phyloP scores from a whole-genome alignment of 2,113 vertebrate genomes.

The Chauna torquata region DNA sequence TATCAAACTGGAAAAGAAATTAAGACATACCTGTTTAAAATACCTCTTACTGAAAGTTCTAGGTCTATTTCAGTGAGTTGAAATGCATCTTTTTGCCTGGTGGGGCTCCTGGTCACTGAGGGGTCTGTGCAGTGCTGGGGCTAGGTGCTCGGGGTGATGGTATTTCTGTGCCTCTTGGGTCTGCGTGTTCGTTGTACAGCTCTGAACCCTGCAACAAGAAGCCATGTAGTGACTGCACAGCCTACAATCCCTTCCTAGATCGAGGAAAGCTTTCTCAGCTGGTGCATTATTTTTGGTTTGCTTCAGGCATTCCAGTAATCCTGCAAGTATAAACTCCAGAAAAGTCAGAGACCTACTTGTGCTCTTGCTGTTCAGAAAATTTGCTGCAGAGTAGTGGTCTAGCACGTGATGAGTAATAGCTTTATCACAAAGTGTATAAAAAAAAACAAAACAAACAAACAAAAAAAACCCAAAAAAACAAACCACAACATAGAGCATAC shows the following conservation, averaged over 20 bases:
- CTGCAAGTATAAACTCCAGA: neutral
- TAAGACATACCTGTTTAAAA: neutral
- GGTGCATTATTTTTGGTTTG: neutral
- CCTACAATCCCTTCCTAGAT: neutral
- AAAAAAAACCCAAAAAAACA: neutral
- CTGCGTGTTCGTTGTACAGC: accelerated
- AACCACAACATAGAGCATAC: neutral
- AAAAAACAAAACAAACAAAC: neutral
- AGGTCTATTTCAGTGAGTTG: neutral
- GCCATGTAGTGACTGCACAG: neutral
- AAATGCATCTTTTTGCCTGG: neutral
- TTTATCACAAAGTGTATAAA: neutral
- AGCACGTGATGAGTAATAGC: neutral
- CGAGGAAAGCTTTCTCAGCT: neutral
- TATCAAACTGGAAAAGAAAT: neutral
- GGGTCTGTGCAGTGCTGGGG: neutral
- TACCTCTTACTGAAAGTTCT: neutral
- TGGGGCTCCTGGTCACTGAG: neutral
- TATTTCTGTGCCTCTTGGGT: neutral
- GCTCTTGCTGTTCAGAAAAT: neutral
- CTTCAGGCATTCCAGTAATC: neutral
- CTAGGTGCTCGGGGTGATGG: neutral
- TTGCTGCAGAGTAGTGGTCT: neutral
- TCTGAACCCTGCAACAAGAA: neutral
- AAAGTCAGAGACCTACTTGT: neutral